Base-by-base conservation (phyloP, 2,888 invertebrate species). In the Lepidochitona cinerea region DNA sequence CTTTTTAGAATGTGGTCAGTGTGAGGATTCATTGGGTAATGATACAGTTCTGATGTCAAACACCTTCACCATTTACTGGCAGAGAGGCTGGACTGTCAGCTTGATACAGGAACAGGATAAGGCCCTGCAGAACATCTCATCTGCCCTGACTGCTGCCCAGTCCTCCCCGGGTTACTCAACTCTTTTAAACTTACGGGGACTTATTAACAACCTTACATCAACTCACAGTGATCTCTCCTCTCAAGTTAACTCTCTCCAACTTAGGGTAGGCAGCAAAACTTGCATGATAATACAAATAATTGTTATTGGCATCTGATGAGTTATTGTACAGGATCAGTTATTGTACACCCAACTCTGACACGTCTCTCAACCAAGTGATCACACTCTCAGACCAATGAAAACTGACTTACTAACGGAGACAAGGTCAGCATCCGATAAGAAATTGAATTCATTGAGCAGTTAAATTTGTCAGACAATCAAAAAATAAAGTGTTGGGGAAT, bases 1-100 rank as follows among this genome's bases (percentile, higher is more conserved):
- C n/a, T n/a, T n/a, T n/a, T n/a, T n/a, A 85, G 85, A 35, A 4
- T 86, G 85, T 74, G 81, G 77, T 7, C 70, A 67, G 18, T 86
- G 85, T 68, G 77, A 81, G 74, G 72, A 37, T 32, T 72, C 81
- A 0, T 79, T 86, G 54, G 85, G 84, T n/a, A 79, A 82, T n/a
- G 82, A 83, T 75, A 79, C 82, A 7, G 6, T 70, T 1, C 37
- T 1, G 6, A 70, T 84, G 76, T 12, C 68, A 36, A 76, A 74
- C 3, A 65, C 26, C 26, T 78, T 70, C 41, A 14, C 64, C 32
- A 74, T 76, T 49, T 76, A 73, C 5, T 59, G 59, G 76, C 72
- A 69, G 64, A 70, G 49, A n/a, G 69, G 79, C 9, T 32, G 49
- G 32, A 53, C 68, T 36, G 73, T 84, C 32, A 54, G 68, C 7